Evolutionary conservation across 2,113 vertebrate genomes (phyloP).

Genomic region (Oncorhynchus kisutch): DNA sequence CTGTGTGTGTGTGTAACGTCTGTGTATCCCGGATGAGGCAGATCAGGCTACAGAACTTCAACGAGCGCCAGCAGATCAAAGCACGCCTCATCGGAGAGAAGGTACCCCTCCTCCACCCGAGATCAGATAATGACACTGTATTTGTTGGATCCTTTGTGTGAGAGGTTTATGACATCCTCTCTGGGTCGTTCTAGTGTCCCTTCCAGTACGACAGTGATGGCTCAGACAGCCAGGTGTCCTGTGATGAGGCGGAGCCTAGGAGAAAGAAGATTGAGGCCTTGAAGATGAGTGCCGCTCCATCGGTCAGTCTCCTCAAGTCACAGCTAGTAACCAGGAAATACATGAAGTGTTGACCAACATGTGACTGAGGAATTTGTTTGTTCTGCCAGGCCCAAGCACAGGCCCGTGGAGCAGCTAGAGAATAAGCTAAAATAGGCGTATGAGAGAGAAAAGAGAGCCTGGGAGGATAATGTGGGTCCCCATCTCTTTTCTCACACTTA

Average conservation of each 20-base stretch:
- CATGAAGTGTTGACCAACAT: too few species aligned
- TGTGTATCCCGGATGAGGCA: conserved; percentile 82
- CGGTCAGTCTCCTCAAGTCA: too few species aligned
- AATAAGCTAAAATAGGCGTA: too few species aligned
- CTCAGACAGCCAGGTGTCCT: conserved; percentile 82
- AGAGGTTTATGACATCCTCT: background rate
- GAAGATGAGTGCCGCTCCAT: conserved; percentile 45
- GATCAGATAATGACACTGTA: too few species aligned
- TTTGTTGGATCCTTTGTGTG: too few species aligned
- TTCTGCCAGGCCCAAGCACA: too few species aligned
- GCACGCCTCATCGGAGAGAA: conserved; percentile 92
- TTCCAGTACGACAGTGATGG: conserved; percentile 73
- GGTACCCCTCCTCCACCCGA: conserved; percentile 60
- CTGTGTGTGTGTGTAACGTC: conserved; percentile 23
- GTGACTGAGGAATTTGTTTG: too few species aligned
- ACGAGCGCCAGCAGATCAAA: conserved; percentile 95
- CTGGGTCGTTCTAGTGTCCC: background rate
- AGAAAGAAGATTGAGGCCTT: conserved; percentile 80
- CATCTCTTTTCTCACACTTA: too few species aligned
- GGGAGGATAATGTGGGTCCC: too few species aligned
- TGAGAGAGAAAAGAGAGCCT: too few species aligned
- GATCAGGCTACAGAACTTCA: conserved; percentile 96
- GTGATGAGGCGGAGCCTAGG: conserved; percentile 81
- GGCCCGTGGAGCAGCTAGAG: too few species aligned
- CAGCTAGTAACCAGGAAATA: too few species aligned